A percentile compares a stretch with the other conserved stretches of the same genome.
phyloP scores from a whole-genome alignment of 2,113 vertebrate species.

The Spheniscus mendiculus region DNA sequence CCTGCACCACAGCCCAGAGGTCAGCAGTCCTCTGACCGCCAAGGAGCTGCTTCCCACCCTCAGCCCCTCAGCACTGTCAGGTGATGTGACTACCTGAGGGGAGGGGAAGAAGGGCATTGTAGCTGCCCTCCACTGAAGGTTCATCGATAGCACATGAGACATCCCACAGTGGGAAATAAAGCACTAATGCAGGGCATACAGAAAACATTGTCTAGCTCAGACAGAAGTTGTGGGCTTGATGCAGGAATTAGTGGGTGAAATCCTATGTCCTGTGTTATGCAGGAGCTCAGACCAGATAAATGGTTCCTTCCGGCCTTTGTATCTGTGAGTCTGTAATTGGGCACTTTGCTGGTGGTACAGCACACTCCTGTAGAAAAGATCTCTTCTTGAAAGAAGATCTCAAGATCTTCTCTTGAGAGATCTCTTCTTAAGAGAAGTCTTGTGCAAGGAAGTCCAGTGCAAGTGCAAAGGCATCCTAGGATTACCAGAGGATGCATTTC shows the following conservation, averaged over 20 bases:
- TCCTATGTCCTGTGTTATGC: neutral
- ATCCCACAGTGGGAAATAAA: neutral
- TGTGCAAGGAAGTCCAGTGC: neutral
- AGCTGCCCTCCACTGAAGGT: neutral
- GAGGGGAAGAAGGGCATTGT: neutral
- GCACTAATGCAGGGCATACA: neutral
- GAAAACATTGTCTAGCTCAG: neutral
- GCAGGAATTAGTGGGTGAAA: neutral
- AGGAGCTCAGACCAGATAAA: neutral
- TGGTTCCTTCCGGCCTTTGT: neutral
- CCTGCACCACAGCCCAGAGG: neutral
- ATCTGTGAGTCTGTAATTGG: neutral
- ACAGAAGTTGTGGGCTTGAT: neutral
- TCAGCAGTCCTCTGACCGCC: neutral
- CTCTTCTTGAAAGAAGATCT: neutral
- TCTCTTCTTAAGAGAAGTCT: neutral
- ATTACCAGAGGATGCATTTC: neutral
- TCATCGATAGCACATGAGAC: neutral
- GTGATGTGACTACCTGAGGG: neutral
- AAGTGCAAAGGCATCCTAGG: neutral
- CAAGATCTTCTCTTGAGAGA: neutral
- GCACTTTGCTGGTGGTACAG: neutral
- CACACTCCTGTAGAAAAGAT: neutral
- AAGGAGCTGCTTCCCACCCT: neutral
- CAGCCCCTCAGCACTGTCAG: neutral